Evolutionary conservation across 2,888 invertebrate genomes (phyloP).

Genomic region (Diaperis boleti): DNA sequence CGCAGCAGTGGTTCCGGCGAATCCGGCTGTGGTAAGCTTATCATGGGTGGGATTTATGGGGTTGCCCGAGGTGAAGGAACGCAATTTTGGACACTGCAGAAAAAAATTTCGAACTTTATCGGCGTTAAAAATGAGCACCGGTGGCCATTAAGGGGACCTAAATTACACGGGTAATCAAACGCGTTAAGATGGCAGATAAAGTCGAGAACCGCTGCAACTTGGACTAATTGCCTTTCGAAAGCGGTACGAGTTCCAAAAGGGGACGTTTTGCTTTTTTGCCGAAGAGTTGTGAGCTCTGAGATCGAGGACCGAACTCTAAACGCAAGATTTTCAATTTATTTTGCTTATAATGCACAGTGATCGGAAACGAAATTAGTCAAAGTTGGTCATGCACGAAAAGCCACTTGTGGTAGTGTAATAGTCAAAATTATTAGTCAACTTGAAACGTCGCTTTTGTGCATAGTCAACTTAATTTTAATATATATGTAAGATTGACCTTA

Average conservation of each 20-base stretch:
- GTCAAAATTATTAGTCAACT: too few species aligned
- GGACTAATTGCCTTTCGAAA: slow-evolving; percentile 38
- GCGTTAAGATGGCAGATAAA: slow-evolving; percentile 23
- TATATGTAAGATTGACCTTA: too few species aligned
- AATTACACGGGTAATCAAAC: slow-evolving; percentile 22
- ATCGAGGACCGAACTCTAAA: too few species aligned
- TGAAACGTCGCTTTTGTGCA: too few species aligned
- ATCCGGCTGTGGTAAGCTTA: slow-evolving; percentile 4
- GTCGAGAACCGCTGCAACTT: slow-evolving; percentile 17
- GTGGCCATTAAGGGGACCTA: not conserved
- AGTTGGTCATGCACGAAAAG: too few species aligned
- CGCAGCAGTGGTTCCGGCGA: slow-evolving; percentile 14
- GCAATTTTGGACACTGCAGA: not conserved
- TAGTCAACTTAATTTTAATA: too few species aligned
- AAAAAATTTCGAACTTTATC: not conserved
- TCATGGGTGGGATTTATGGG: slow-evolving; percentile 21
- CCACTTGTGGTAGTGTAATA: too few species aligned
- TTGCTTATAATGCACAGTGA: too few species aligned
- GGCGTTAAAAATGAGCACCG: not conserved
- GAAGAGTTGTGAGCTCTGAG: not conserved
- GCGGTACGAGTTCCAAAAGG: slow-evolving; percentile 19
- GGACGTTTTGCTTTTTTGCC: slow-evolving; percentile 15
- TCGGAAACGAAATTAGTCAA: too few species aligned
- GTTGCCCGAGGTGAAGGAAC: slow-evolving; percentile 30
- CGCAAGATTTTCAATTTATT: too few species aligned